Conservation (phyloP, 1,140 invertebrate species). For the Anadara kagoshimensis region DNA sequence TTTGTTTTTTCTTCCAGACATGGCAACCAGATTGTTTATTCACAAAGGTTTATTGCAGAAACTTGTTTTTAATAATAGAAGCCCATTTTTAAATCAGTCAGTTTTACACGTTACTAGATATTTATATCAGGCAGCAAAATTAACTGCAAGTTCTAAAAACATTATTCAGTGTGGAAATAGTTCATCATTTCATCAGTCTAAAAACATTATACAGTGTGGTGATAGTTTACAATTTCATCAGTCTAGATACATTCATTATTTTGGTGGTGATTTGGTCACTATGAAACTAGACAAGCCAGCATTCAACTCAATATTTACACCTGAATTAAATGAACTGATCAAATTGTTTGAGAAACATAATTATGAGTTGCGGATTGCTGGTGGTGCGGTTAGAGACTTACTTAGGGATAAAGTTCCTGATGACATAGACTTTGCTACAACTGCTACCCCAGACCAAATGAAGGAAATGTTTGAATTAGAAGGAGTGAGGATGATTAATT, state of each 20-base stretch:
- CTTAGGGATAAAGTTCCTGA: conserved; percentile 88
- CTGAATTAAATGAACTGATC: conserved; percentile 82
- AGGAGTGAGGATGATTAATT: conserved; percentile 93
- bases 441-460: conserved; percentile 97
- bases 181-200: no score
- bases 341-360: conserved; percentile 87
- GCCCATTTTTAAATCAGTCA: no score
- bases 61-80: no score
- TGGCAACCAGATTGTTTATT: no score
- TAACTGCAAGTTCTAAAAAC: no score
- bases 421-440: conserved; percentile 98
- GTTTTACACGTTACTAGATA: no score
- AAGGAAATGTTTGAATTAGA: conserved; percentile 93
- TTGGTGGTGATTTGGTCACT: conserved; percentile 53
- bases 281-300: conserved; percentile 75
- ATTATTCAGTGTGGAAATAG: no score
- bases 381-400: conserved; percentile 96
- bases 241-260: not conserved
- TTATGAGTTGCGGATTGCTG: conserved; percentile 93
- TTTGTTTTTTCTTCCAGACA: no score
- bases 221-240: no score
- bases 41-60: no score
- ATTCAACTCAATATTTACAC: conserved; percentile 88
- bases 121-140: no score
- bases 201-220: not conserved